A percentile compares a stretch with the other conserved stretches of the same genome.
Conservation (phyloP, 2,888 invertebrate genomes). For the Idaea aversata region DNA sequence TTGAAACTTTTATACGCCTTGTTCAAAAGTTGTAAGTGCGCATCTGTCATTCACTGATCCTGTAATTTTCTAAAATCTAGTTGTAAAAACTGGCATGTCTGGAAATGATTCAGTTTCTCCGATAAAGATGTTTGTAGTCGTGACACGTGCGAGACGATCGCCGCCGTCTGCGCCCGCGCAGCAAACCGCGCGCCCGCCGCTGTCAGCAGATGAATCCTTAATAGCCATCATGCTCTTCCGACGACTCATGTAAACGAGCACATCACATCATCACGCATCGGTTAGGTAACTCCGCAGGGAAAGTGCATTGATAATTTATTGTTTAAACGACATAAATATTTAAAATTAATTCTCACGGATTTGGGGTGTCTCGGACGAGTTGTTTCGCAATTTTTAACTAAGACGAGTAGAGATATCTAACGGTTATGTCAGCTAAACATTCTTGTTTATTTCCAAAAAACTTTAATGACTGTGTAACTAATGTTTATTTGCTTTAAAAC, state of each 20-base stretch:
- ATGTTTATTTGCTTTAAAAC: background rate
- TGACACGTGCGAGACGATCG: slow-evolving; percentile 32
- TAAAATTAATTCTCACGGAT: slow-evolving; percentile 23
- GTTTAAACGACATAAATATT: slow-evolving; percentile 33
- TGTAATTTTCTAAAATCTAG: slow-evolving; percentile 29
- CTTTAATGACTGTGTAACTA: background rate
- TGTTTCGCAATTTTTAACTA: slow-evolving; percentile 17
- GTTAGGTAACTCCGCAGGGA: slow-evolving; percentile 62
- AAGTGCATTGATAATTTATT: slow-evolving; percentile 61
- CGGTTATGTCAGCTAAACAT: background rate
- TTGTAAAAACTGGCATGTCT: slow-evolving; percentile 32
- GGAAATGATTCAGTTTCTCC: slow-evolving; percentile 39
- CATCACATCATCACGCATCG: slow-evolving; percentile 56
- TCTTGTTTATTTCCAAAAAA: background rate
- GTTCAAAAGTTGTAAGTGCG: too few species aligned
- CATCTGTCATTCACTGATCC: slow-evolving; percentile 3
- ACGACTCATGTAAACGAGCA: slow-evolving; percentile 58
- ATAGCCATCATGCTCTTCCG: slow-evolving; percentile 51
- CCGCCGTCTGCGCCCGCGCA: slow-evolving; percentile 5
- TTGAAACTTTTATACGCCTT: background rate
- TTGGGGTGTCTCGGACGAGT: slow-evolving; percentile 11
- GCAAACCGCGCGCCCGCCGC: background rate
- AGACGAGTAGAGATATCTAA: background rate
- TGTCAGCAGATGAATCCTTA: slow-evolving; percentile 51
- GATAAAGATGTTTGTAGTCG: slow-evolving; percentile 32